Conservation (phyloP, 2,113 vertebrate species). For the Gallinago media region DNA sequence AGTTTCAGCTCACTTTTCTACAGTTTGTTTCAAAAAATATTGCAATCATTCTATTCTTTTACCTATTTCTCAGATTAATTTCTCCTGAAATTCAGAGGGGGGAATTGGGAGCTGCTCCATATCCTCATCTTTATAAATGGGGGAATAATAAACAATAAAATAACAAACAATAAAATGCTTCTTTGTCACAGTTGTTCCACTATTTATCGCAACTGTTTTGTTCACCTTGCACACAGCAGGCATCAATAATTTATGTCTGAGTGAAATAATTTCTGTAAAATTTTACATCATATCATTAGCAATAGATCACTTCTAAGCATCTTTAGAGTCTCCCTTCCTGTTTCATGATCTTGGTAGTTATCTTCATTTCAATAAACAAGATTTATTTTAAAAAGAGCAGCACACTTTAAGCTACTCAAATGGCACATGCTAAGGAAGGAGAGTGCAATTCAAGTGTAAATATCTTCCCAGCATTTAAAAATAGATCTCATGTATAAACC, state of each 20-base stretch:
- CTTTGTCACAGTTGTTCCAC: conserved; percentile 7
- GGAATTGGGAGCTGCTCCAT: not conserved
- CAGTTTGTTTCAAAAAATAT: not conserved
- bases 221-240: not conserved
- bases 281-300: conserved; percentile 14
- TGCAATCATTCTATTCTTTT: conserved; percentile 11
- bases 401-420: not conserved
- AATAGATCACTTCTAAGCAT: conserved; percentile 64
- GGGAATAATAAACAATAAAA: conserved; percentile 48
- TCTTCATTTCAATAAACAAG: conserved; percentile 39
- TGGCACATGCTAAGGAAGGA: not conserved
- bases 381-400: not conserved
- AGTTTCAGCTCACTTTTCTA: not conserved
- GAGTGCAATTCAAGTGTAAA: not conserved
- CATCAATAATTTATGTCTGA: conserved; percentile 66
- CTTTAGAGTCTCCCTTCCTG: not conserved
- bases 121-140: conserved; percentile 31
- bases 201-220: conserved; percentile 56
- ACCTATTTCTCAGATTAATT: conserved; percentile 39
- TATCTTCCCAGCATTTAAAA: not conserved
- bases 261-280: conserved; percentile 58
- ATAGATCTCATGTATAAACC: not conserved
- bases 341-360: conserved; percentile 19
- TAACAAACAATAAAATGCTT: conserved; percentile 16
- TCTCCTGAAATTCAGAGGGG: not conserved